Percentiles rank a stretch among this genome's conserved stretches.
These are phyloP conservation scores for Plagodis dolabraria DNA, from an alignment of 2,888 invertebrate species.

Conservation along the genomic window DNA sequence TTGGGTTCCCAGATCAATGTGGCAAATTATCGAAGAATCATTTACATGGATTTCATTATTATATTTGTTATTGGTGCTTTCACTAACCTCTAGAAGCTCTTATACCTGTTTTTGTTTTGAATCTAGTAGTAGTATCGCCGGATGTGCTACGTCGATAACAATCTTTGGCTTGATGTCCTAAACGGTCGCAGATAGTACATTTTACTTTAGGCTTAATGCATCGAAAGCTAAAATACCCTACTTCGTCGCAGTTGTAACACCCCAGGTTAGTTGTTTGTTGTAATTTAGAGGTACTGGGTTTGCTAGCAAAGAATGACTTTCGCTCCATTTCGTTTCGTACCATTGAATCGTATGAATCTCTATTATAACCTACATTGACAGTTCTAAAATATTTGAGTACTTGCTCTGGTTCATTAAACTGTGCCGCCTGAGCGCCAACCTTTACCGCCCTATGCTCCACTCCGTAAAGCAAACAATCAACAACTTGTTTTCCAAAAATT, in stretches of 20 bases:
- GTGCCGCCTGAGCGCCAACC: constrained; percentile 36
- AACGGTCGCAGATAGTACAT: neutral
- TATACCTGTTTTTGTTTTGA: neutral
- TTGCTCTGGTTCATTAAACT: constrained; percentile 35
- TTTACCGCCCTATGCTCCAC: constrained; percentile 24
- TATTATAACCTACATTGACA: constrained; percentile 20
- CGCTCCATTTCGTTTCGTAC: neutral
- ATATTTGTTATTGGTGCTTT: neutral
- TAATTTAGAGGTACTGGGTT: neutral
- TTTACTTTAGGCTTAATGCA: constrained; percentile 3
- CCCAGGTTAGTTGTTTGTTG: constrained; percentile 4
- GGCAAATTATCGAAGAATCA: constrained; percentile 15
- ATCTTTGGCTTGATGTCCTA: constrained; percentile 15
- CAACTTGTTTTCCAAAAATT: too few species aligned
- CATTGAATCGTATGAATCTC: constrained; percentile 7
- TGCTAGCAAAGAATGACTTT: neutral
- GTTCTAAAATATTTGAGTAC: constrained; percentile 32
- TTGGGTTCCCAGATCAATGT: constrained; percentile 44
- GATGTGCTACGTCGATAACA: constrained; percentile 9
- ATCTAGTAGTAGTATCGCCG: constrained; percentile 1
- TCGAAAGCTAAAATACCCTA: constrained; percentile 34
- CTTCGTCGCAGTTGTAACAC: constrained; percentile 30
- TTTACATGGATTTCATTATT: neutral
- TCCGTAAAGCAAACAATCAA: constrained; percentile 1
- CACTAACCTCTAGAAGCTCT: neutral